Evolutionary conservation across 2,888 invertebrate species (phyloP), one percentile per base, ranked within the genome.

Genomic region (Merodon equestris): DNA sequence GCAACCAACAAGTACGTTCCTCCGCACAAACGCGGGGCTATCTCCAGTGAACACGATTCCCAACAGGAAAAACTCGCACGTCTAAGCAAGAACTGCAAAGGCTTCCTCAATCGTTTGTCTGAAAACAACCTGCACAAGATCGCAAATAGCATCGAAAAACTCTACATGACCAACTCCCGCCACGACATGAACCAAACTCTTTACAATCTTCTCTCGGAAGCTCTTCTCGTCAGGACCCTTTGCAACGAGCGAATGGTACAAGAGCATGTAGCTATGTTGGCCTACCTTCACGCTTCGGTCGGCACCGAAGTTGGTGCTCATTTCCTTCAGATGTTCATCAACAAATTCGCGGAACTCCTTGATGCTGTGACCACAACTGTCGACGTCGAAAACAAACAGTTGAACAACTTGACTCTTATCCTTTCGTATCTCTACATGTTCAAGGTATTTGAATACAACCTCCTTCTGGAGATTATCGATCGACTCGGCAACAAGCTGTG

Each of bases 251-350:
- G 96, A 19, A 90, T 97, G 85, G 90, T 96, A 0, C 92, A 95
- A 14, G 98, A 98, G 84, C 94, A 97, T 85, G 92, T 95, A 27
- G 92, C 97, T 83, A 87, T 98, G 0, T 90, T 98, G 12, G 92
- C 96, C 0, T 92, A 96, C 79, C 88, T 98, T 34, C 97, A 98
- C 87, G 95, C 96, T 0, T 97, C 97, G 87, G 92, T 98, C 42
- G 98, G 96, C 12, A 93, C 93, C 1, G 98, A 99, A 92, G 93
- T 98, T 57, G 97, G 96, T 9, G 96, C 96, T 0, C 93, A 94
- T 88, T 95, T 97, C 86, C 89, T 97, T 9, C 94, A 97, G 89
- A 91, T 91, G 63, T 86, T 95, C 53, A 91, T 93, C 0, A 91
- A 92, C 83, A 91, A 90, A 85, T 95, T 96, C 83, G 91, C 94